Evolutionary conservation across 2,888 invertebrate genomes (phyloP), one percentile per base, ranked within the genome.

Genomic region (Philhelius pedissequus): DNA sequence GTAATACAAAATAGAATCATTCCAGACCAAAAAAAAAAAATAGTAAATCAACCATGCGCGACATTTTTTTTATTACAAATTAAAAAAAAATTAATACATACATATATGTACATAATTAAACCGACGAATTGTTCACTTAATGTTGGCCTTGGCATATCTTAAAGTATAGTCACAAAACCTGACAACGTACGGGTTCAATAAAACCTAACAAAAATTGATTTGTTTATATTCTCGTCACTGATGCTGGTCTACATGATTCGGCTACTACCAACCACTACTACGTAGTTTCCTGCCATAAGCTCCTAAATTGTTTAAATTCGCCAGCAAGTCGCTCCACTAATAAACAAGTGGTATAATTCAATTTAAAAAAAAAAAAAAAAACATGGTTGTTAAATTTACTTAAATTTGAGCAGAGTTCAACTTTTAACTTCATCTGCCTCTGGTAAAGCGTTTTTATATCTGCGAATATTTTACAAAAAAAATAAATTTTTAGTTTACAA

Each of bases 131-230:
- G 11, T 45, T 4, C 7, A 15, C 11, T 20, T 11, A 5, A 9
- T 20, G 50, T 52, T 60, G 50, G 56, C 68, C 58, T 76, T 52
- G 13, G 52, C 27, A 9, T 60, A 20, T 45, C 22, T 32, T 20
- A 52, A 58, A 45, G 8, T 52, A 35, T 50, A 78, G 38, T 58
- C 71, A 50, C 25, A 52, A 35, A 73, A 45, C 58, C 54, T 15
- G 38, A 38, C 38, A 58, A 35, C 40, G 68, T 74, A 60, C 68
- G 79, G 74, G 80, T 80, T 75, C 80, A 80, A 69, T 74, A 80
- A 69, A 80, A 80, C 69, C 69, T 60, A 69, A 15, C 45, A 13
- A 74, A 68, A 69, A 62, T 74, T 62, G 38, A 62, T 74, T 69
- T 74, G 68, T 74, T 80, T 74, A 74, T 68, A 74, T 69, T 69